Percentiles rank a stretch among this genome's conserved stretches.
Evolutionary conservation across 2,113 vertebrate genomes (phyloP).

Genomic region (Microcebus tavaratra): DNA sequence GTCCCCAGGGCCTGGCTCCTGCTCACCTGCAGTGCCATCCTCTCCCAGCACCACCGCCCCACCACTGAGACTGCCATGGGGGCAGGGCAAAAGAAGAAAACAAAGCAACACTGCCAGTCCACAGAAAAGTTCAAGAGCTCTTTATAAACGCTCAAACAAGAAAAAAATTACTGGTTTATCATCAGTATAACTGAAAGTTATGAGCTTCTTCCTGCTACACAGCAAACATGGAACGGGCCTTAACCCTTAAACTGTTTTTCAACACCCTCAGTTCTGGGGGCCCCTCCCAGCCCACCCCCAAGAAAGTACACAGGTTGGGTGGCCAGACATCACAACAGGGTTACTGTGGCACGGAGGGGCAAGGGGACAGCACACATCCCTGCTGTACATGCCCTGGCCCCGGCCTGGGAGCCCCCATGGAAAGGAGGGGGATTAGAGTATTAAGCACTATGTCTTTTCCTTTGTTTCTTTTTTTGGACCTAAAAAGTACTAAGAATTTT

Average conservation of each 20-base stretch:
- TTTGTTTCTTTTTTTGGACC: background rate
- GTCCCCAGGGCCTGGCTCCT: background rate
- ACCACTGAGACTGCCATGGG: background rate
- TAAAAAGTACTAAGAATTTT: background rate
- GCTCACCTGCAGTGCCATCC: background rate
- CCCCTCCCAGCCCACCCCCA: background rate
- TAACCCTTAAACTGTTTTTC: background rate
- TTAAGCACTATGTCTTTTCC: background rate
- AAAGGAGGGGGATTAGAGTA: background rate
- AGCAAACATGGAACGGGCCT: slow-evolving; percentile 62
- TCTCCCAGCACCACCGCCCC: background rate
- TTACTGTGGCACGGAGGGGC: slow-evolving; percentile 44
- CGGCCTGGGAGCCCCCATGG: background rate
- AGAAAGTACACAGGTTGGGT: slow-evolving; percentile 52
- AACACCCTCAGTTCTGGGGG: background rate
- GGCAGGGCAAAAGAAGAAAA: background rate
- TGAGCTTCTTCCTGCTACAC: slow-evolving; percentile 54
- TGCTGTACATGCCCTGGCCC: slow-evolving; percentile 5
- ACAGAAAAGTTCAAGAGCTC: slow-evolving; percentile 51
- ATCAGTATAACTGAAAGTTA: background rate
- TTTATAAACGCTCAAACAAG: background rate
- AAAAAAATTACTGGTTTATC: slow-evolving; percentile 43
- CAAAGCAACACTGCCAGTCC: background rate
- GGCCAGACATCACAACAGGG: slow-evolving; percentile 47
- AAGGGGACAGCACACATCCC: slow-evolving; percentile 59